These are phyloP conservation scores for Hyles vespertilio DNA, from an alignment of 1,140 invertebrate genomes.

Conservation along the genomic window DNA sequence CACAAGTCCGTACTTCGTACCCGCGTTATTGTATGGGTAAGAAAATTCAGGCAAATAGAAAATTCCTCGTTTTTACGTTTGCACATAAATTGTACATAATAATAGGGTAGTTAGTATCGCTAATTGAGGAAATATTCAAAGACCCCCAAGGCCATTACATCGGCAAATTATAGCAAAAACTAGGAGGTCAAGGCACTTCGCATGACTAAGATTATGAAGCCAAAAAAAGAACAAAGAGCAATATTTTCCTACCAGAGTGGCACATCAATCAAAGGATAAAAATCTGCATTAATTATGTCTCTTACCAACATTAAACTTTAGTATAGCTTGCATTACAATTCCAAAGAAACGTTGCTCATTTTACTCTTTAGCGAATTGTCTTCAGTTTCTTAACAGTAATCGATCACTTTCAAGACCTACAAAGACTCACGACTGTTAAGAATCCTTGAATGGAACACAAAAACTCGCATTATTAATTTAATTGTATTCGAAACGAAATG, in stretches of 20 bases:
- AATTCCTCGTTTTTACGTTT: no score
- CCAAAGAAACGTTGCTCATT: constrained; percentile 6
- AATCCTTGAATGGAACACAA: constrained; percentile 63
- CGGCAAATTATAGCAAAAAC: constrained; percentile 57
- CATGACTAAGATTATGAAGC: constrained; percentile 43
- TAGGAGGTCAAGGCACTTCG: constrained; percentile 52
- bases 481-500: constrained; percentile 60
- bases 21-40: no score
- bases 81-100: constrained; percentile 18
- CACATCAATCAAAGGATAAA: constrained; percentile 17
- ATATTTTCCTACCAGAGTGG: constrained; percentile 16
- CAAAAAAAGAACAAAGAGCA: constrained; percentile 44
- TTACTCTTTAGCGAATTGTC: constrained; percentile 15
- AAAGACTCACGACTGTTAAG: constrained; percentile 37
- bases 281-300: constrained; percentile 2
- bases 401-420: constrained; percentile 17
- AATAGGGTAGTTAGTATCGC: constrained; percentile 34
- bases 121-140: constrained; percentile 62
- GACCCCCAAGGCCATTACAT: constrained; percentile 56
- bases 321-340: background rate
- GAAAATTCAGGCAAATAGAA: no score
- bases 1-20: no score
- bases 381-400: constrained; percentile 13
- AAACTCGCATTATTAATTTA: constrained; percentile 61
- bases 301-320: background rate